Evolutionary conservation across 2,113 vertebrate genomes (phyloP).

Genomic region (Prietella phreatophila): DNA sequence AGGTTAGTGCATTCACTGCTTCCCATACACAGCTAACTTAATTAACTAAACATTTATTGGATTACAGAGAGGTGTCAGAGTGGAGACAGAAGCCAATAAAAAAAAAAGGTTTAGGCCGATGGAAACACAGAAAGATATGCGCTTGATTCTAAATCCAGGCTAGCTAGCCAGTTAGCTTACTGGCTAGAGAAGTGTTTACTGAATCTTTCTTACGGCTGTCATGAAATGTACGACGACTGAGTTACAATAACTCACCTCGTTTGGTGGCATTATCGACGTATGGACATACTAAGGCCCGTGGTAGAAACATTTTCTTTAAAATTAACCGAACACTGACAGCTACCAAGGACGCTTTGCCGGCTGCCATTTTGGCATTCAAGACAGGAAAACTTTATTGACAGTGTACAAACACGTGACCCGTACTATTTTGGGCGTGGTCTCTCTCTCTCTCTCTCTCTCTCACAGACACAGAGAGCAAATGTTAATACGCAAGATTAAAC

Average conservation of each 20-base stretch:
- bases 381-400: conserved; percentile 67
- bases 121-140: background rate
- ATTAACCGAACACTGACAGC: conserved; percentile 47
- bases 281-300: conserved; percentile 23
- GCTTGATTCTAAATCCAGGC: background rate
- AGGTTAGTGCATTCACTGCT: too few species aligned
- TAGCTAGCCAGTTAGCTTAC: background rate
- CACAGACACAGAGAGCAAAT: background rate
- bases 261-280: conserved; percentile 39
- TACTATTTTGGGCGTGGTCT: conserved; percentile 23
- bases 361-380: conserved; percentile 70
- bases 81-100: background rate
- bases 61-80: background rate
- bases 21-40: background rate
- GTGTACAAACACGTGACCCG: background rate
- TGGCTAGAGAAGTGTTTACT: background rate
- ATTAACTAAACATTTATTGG: background rate
- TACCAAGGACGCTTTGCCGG: conserved; percentile 63
- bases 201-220: background rate
- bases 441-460: background rate
- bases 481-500: background rate
- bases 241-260: conserved; percentile 65
- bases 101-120: background rate
- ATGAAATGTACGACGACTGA: background rate
- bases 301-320: conserved; percentile 29